Base-by-base conservation (phyloP, 2,888 invertebrate genomes). In the Alsophila aescularia region DNA sequence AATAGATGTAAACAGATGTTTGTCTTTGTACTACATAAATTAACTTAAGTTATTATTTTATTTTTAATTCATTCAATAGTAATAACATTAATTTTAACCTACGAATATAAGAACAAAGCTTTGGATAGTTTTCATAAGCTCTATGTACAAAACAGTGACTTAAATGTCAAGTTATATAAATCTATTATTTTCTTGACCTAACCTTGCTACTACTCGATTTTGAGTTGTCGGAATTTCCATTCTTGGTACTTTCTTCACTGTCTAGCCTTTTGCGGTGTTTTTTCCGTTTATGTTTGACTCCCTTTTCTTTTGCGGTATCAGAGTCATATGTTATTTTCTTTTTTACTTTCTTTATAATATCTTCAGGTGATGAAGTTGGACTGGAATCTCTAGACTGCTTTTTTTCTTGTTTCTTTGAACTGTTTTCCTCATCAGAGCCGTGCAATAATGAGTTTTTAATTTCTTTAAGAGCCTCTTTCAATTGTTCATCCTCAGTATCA, bases 201-300 rank as follows among this genome's bases (percentile, higher is more conserved):
- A 90, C 90, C 90, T 90, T 86, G 67, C 72, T 73, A 65, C 69
- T 73, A 78, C 75, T 77, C 71, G 81, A 75, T 69, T 75, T 76
- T 52, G 81, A 81, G 29, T 71, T 52, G 51, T 72, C 67, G 31
- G 65, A 53, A 48, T 72, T 61, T 21, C 35, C 27, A 39, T 40
- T 55, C 21, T 51, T 54, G 31, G 45, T 49, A 7, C 48, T 51
- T 10, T 62, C 44, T 8, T 64, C 57, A 50, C 55, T 58, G n/a
- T 57, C 53, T 0, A 66, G 64, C 14, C 49, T 47, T 35, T 42
- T 60, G 12, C 58, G 43, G 14, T 39, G 47, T 29, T 62, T 52
- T 32, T 48, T 64, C 2, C 12, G 13, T 39, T 49, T 59, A 2
- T 21, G 16, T 51, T 43, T 44, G 10, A 31, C 10, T 40, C 36